Percentiles rank a stretch among this genome's conserved stretches.
These are phyloP conservation scores for Apistogramma diplotaenia DNA, from an alignment of 2,113 vertebrate species.

Conservation along the genomic window DNA sequence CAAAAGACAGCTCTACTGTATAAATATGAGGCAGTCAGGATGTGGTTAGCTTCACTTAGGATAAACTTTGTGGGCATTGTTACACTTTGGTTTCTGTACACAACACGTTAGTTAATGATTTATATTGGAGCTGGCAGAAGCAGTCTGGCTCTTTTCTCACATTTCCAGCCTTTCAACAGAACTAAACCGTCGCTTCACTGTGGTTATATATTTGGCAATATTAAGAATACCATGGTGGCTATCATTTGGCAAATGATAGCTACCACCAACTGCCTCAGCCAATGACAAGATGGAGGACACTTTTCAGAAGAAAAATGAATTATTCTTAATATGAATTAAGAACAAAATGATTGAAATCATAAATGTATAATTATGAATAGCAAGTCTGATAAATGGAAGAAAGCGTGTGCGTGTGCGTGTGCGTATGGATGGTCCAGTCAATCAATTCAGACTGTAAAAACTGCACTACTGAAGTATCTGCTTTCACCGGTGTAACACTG, in stretches of 20 bases:
- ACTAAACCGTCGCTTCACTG: neutral
- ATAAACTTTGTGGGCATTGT: neutral
- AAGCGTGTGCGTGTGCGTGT: neutral
- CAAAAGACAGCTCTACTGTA: fast-evolving
- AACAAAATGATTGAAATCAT: neutral
- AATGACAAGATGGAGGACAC: neutral
- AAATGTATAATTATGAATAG: neutral
- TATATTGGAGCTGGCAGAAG: neutral
- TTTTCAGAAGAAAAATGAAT: neutral
- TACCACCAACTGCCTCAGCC: neutral
- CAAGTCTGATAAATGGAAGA: neutral
- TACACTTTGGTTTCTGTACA: neutral
- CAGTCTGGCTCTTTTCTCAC: neutral
- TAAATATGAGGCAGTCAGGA: neutral
- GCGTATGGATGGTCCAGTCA: no score
- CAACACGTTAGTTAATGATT: no score
- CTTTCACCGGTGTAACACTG: neutral
- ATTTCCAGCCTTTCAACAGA: neutral
- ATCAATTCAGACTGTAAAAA: no score
- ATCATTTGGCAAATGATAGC: neutral
- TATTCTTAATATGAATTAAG: neutral
- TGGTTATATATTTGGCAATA: neutral
- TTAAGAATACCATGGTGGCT: neutral
- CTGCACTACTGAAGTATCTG: neutral
- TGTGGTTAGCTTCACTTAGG: neutral